Evolutionary conservation across 2,888 invertebrate species (phyloP), one percentile per base, ranked within the genome.

Genomic region (Dorcus parallelipipedus): DNA sequence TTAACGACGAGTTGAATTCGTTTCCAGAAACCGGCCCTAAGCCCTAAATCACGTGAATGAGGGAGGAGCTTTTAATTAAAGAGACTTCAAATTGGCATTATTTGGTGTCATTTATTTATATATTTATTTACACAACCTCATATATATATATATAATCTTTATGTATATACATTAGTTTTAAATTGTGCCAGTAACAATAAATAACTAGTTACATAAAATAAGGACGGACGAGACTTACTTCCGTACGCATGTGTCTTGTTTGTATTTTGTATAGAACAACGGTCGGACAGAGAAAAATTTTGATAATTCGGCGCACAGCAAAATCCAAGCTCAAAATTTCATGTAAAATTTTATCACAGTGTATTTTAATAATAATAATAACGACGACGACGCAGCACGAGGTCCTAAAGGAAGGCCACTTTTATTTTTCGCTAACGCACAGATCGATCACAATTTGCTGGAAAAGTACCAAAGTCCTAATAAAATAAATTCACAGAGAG

Each of bases 71-170:
- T 20, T 20, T 33, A 49, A 33, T 26, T 49, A 49, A 49, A 45
- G 1, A 20, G 43, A 59, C n/a, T 42, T 33, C 26, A 9, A 14
- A 9, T 52, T 54, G 45, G 51, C 50, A 38, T 49, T 52, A 59
- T 59, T 59, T 59, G 59, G 59, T 59, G 59, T 59, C 59, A 59
- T 59, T 59, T 59, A 45, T 45, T 33, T 33, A 33, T 33, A 33
- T 33, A 33, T 33, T 45, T 45, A 59, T 59, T 56, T 59, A 59
- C 59, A 59, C 59, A 59, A 59, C 59, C 59, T 59, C 55, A 50
- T 56, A 59, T 59, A 33, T 33, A 26, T 26, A 33, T 33, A 33
- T 33, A 33, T 4, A 33, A 33, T 33, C 26, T 33, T 33, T 33
- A 33, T 33, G 26, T 33, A 33, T 33, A 59, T 56, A 59, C 52